A percentile compares a stretch with the other conserved stretches of the same genome.
phyloP scores from a whole-genome alignment of 1,140 invertebrate genomes.

The Orchestia grillus region DNA sequence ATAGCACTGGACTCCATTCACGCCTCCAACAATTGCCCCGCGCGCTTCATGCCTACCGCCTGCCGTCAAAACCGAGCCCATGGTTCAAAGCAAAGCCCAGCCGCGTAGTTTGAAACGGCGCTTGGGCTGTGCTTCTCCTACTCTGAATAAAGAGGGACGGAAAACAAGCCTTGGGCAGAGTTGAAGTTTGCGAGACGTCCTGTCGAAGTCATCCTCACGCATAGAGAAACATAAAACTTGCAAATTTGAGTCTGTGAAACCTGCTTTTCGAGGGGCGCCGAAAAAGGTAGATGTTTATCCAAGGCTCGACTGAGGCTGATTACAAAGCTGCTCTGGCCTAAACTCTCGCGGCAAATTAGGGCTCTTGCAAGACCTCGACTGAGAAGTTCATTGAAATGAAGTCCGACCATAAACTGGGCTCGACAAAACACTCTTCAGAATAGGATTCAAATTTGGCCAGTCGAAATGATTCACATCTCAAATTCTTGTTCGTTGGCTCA shows the following conservation, averaged over 20 bases:
- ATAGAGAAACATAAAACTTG: neutral
- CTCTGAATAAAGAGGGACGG: neutral
- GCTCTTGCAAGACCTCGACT: neutral
- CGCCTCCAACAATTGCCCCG: conserved; percentile 32
- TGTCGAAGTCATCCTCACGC: neutral
- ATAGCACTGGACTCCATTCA: conserved; percentile 39
- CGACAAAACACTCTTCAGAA: neutral
- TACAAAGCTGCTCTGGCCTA: neutral
- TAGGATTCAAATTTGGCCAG: neutral
- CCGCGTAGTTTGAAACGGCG: neutral
- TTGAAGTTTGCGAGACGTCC: neutral
- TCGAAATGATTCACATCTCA: neutral
- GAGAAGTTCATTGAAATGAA: neutral
- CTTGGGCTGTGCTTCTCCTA: neutral
- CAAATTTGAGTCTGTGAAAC: neutral
- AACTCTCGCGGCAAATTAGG: neutral
- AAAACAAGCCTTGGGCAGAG: neutral
- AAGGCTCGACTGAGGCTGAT: neutral
- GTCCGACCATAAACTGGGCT: neutral
- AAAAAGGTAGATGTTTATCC: neutral
- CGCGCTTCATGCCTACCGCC: neutral
- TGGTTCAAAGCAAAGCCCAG: neutral
- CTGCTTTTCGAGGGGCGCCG: neutral
- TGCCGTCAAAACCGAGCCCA: neutral
- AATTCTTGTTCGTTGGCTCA: neutral